phyloP scores from a whole-genome alignment of 2,888 invertebrate genomes.

The Machimus atricapillus region DNA sequence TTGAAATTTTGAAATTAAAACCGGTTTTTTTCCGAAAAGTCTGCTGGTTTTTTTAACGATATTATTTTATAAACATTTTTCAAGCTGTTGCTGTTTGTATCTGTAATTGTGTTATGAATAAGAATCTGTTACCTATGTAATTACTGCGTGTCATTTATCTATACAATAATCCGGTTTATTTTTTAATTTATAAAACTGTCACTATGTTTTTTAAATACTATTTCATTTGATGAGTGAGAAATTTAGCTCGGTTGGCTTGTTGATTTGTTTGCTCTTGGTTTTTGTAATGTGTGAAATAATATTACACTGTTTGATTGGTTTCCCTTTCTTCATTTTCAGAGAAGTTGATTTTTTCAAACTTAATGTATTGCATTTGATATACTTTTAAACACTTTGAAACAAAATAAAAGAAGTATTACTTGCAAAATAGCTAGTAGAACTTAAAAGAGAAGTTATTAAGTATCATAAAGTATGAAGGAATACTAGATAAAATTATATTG shows the following conservation, averaged over 20 bases:
- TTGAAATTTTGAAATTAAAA: not conserved
- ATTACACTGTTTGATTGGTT: slow-evolving; percentile 2
- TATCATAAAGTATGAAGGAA: not conserved
- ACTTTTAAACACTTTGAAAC: not conserved
- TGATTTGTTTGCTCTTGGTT: not conserved
- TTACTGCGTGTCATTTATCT: slow-evolving; percentile 47
- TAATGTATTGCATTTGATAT: not conserved
- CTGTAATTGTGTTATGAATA: not conserved
- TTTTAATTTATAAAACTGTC: slow-evolving; percentile 1
- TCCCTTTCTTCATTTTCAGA: not conserved
- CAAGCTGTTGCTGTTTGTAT: not conserved
- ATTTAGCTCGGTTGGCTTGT: not conserved
- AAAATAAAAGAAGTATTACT: not conserved
- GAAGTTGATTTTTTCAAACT: not conserved
- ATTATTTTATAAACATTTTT: not conserved
- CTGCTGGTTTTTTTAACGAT: not conserved
- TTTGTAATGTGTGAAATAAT: slow-evolving; percentile 1
- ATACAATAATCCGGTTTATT: slow-evolving; percentile 33
- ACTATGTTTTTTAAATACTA: not conserved
- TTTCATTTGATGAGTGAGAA: not conserved
- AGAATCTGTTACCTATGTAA: slow-evolving; percentile 15
- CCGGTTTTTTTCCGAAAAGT: not conserved
- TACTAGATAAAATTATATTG: not conserved
- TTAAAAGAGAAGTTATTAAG: not conserved
- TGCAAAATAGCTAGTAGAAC: not conserved